phyloP scores from a whole-genome alignment of 2,113 vertebrate genomes.

The Grammomys dolichurus region DNA sequence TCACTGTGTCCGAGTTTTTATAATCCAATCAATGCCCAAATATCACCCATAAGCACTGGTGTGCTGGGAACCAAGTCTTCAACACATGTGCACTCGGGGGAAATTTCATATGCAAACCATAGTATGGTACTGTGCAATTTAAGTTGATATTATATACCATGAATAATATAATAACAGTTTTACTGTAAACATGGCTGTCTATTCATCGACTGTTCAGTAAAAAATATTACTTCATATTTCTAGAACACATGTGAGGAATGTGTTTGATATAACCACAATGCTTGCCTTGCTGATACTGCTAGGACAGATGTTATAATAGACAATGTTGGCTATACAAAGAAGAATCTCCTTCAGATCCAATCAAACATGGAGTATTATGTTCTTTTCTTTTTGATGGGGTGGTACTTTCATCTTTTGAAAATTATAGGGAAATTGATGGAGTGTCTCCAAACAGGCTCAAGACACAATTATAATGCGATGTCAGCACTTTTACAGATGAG shows the following conservation, averaged over 20 bases:
- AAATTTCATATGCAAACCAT: neutral
- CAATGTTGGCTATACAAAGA: neutral
- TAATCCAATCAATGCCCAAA: neutral
- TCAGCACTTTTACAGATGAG: neutral
- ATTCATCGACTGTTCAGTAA: neutral
- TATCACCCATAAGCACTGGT: neutral
- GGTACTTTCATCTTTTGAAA: neutral
- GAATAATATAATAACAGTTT: constrained; percentile 48
- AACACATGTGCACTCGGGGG: neutral
- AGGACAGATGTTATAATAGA: neutral
- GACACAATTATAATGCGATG: neutral
- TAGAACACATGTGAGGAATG: constrained; percentile 36
- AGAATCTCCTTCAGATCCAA: neutral
- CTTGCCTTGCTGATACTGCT: constrained; percentile 6
- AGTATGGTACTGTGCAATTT: neutral
- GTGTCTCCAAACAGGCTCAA: neutral
- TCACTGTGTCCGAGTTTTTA: neutral
- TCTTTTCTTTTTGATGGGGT: neutral
- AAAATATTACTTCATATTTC: constrained; percentile 46
- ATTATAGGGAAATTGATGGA: neutral
- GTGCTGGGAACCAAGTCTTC: neutral
- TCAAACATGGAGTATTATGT: neutral
- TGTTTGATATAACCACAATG: constrained; percentile 11
- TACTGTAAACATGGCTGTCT: neutral
- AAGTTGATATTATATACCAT: neutral